Conservation (phyloP, 2,888 invertebrate species). For the Tachystola acroxantha region DNA sequence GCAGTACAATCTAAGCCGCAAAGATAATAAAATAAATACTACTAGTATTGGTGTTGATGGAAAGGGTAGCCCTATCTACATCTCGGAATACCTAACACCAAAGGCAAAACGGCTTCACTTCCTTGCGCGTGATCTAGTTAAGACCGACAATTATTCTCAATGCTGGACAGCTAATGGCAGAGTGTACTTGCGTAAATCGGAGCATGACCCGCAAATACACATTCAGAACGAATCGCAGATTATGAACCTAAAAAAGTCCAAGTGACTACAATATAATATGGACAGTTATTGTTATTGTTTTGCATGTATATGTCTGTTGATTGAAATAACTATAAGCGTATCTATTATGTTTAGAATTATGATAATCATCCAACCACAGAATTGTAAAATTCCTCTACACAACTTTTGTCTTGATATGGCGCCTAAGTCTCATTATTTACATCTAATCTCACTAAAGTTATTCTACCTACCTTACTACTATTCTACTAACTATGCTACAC, state of each 20-base stretch:
- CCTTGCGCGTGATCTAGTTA: not conserved
- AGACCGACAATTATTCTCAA: not conserved
- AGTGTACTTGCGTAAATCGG: not conserved
- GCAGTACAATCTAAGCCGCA: too few species aligned
- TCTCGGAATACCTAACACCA: not conserved
- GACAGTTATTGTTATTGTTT: not conserved
- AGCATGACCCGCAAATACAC: not conserved
- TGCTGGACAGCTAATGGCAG: not conserved
- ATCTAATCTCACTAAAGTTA: not conserved
- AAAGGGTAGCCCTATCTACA: not conserved
- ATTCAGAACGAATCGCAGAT: not conserved
- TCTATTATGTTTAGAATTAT: too few species aligned
- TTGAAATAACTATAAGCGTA: too few species aligned
- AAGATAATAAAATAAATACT: too few species aligned
- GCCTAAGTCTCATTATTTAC: not conserved
- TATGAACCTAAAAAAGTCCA: not conserved
- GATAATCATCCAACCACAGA: too few species aligned
- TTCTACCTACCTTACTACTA: not conserved
- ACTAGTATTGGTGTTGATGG: not conserved
- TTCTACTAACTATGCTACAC: not conserved
- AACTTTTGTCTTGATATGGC: not conserved
- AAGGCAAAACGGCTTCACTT: not conserved
- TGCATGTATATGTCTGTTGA: not conserved
- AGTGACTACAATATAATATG: not conserved
- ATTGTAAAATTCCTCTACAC: not conserved